Evolutionary conservation across 2,888 invertebrate species (phyloP).

Genomic region (Smittia sp.): DNA sequence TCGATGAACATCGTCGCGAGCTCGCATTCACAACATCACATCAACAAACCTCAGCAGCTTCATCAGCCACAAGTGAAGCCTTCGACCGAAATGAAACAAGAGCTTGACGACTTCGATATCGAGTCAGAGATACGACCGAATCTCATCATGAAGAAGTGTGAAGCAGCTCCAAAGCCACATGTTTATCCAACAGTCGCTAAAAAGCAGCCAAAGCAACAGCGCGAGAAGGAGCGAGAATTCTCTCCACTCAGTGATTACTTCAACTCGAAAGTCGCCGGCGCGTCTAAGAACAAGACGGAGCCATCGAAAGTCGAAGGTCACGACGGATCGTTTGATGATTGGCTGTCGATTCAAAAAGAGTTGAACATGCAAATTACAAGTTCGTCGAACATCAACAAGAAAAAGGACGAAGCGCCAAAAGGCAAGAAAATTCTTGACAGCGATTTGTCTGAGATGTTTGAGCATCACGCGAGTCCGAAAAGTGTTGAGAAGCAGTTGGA

Average conservation of each 20-base stretch:
- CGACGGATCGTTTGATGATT: constrained; percentile 61
- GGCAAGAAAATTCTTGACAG: constrained; percentile 45
- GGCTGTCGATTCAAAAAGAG: constrained; percentile 67
- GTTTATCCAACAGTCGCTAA: background rate
- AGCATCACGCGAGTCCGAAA: constrained; percentile 49
- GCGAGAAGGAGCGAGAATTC: constrained; percentile 28
- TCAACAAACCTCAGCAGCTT: background rate
- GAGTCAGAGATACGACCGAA: constrained; percentile 53
- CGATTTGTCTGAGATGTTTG: constrained; percentile 51
- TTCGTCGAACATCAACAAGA: constrained; percentile 38
- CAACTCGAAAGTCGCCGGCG: constrained; percentile 8
- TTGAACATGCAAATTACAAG: constrained; percentile 54
- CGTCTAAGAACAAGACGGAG: constrained; percentile 32
- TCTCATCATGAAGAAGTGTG: constrained; percentile 52
- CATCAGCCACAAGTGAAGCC: background rate
- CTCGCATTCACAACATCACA: background rate
- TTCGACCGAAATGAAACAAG: constrained; percentile 46
- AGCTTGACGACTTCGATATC: constrained; percentile 51
- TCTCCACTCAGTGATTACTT: constrained; percentile 28
- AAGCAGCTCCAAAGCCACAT: background rate
- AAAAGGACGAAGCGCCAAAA: constrained; percentile 44
- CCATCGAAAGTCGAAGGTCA: constrained; percentile 43
- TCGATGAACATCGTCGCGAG: background rate
- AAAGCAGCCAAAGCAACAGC: background rate
- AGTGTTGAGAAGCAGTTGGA: constrained; percentile 47